A percentile compares a stretch with the other conserved stretches of the same genome.
Evolutionary conservation across 2,888 invertebrate species (phyloP).

Genomic region (Taenaris catops): DNA sequence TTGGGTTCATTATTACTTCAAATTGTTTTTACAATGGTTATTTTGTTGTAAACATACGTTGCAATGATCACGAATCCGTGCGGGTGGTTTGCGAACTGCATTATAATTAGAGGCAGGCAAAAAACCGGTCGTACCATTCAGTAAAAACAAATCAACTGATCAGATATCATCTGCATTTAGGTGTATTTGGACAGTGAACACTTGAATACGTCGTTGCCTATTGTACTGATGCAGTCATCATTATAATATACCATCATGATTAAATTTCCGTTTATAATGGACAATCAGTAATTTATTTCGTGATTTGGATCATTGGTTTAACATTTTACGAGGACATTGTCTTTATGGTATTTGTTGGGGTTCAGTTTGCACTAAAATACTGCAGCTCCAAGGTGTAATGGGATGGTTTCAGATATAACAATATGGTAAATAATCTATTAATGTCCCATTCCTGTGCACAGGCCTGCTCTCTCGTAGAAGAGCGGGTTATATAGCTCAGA

Average conservation of each 20-base stretch:
- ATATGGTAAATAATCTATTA: too few species aligned
- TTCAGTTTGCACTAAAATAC: too few species aligned
- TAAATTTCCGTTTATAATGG: constrained; percentile 35
- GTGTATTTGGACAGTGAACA: constrained; percentile 29
- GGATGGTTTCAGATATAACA: too few species aligned
- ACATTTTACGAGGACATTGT: constrained; percentile 29
- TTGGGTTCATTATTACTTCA: constrained; percentile 33
- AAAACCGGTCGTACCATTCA: constrained; percentile 24
- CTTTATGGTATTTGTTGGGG: constrained; percentile 13
- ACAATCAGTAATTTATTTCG: constrained; percentile 27
- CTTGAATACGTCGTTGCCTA: constrained; percentile 22
- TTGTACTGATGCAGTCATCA: constrained; percentile 30
- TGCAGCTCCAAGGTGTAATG: too few species aligned
- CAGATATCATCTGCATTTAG: constrained; percentile 23
- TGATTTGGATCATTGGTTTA: constrained; percentile 32
- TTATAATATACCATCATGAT: constrained; percentile 32
- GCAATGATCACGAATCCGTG: constrained; percentile 16
- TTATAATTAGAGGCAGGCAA: constrained; percentile 33
- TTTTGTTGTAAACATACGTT: constrained; percentile 25
- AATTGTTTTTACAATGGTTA: constrained; percentile 29
- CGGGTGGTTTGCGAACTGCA: constrained; percentile 25
- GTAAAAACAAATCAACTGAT: constrained; percentile 24
- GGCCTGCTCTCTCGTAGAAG: too few species aligned
- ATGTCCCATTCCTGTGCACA: too few species aligned
- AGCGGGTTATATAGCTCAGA: too few species aligned